Conservation (phyloP, 2,113 vertebrate genomes). For the Oncorhynchus mykiss region DNA sequence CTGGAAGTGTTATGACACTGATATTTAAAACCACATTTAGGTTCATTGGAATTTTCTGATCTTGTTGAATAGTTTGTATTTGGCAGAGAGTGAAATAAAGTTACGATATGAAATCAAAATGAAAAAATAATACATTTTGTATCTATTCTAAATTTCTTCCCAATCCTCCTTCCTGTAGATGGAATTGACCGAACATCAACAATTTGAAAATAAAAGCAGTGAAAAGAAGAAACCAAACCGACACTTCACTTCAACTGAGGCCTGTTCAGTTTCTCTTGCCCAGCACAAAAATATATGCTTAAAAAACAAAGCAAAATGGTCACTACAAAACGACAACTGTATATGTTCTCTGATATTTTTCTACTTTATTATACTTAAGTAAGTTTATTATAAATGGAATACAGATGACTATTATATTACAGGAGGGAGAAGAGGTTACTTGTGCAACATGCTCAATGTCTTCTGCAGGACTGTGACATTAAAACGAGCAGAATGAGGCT, state of each 20-base stretch:
- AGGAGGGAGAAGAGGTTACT: constrained; percentile 62
- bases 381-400: constrained; percentile 89
- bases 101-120: neutral
- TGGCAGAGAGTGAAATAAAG: neutral
- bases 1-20: neutral
- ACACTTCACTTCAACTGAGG: constrained; percentile 62
- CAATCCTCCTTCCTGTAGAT: constrained; percentile 70
- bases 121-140: neutral
- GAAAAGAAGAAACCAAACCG: constrained; percentile 38
- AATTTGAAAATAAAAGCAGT: constrained; percentile 76
- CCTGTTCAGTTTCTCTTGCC: constrained; percentile 68
- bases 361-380: constrained; percentile 90
- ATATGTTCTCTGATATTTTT: constrained; percentile 92
- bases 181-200: constrained; percentile 93
- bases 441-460: constrained; percentile 61
- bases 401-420: constrained; percentile 80
- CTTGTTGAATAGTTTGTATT: neutral
- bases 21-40: neutral
- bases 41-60: neutral
- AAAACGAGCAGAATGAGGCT: constrained; percentile 48
- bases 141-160: neutral
- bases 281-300: constrained; percentile 74
- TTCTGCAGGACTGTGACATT: constrained; percentile 72
- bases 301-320: constrained; percentile 67
- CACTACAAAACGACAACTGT: constrained; percentile 82